phyloP scores from a whole-genome alignment of 2,113 vertebrate genomes.

The Epinephelus moara region DNA sequence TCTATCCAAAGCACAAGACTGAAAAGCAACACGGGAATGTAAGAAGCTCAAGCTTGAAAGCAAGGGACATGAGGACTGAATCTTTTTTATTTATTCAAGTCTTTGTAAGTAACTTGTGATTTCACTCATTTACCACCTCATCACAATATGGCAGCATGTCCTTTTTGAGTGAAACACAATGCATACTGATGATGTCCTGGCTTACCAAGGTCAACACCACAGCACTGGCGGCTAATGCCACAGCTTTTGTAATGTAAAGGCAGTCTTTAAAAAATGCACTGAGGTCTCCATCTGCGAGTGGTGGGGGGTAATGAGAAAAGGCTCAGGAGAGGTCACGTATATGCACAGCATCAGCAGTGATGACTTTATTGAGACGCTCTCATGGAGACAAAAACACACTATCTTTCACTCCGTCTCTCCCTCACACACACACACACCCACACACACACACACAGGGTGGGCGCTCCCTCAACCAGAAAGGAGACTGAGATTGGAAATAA shows the following conservation, averaged over 20 bases:
- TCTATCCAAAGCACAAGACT: slow-evolving; percentile 11
- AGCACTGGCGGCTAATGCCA: slow-evolving; percentile 52
- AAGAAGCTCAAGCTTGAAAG: slow-evolving; percentile 22
- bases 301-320: slow-evolving; percentile 58
- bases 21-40: not conserved
- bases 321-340: slow-evolving; percentile 70
- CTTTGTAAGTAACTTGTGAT: slow-evolving; percentile 32
- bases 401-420: slow-evolving; percentile 1
- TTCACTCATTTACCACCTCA: slow-evolving; percentile 44
- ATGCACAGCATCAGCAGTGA: slow-evolving; percentile 62
- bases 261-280: slow-evolving; percentile 59
- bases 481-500: slow-evolving; percentile 83
- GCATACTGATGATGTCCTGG: slow-evolving; percentile 70
- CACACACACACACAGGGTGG: slow-evolving; percentile 19
- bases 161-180: slow-evolving; percentile 56
- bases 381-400: slow-evolving; percentile 56
- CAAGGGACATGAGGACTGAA: not conserved
- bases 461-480: slow-evolving; percentile 76
- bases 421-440: slow-evolving; percentile 17
- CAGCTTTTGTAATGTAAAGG: slow-evolving; percentile 54
- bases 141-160: slow-evolving; percentile 46
- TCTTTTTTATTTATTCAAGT: slow-evolving; percentile 37
- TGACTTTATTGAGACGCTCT: slow-evolving; percentile 72
- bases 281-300: slow-evolving; percentile 61
- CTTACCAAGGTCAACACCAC: slow-evolving; percentile 57